These are phyloP conservation scores for Latrodectus hesperus DNA, from an alignment of 2,888 invertebrate species.

Conservation along the genomic window DNA sequence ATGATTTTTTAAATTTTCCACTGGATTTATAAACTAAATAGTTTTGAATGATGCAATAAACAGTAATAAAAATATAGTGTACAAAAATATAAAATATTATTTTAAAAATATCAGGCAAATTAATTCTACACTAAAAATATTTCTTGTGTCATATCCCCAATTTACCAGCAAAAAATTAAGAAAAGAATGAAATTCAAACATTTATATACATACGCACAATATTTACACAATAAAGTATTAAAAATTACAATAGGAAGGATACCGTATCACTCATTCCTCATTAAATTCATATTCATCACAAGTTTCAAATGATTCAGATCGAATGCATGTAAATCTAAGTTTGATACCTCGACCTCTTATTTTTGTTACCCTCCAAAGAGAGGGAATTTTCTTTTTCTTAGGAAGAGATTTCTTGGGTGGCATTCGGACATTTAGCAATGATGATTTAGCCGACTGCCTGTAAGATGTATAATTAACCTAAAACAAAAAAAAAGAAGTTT, in stretches of 20 bases:
- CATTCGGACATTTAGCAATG: constrained; percentile 1
- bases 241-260: not conserved
- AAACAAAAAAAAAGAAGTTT: not conserved
- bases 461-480: not conserved
- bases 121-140: constrained; percentile 56
- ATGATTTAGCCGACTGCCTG: not conserved
- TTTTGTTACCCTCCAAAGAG: constrained; percentile 39
- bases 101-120: constrained; percentile 36
- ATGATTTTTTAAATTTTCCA: no score
- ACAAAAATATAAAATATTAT: not conserved
- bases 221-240: not conserved
- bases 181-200: not conserved
- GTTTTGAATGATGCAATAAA: no score
- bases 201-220: not conserved
- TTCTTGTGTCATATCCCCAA: not conserved
- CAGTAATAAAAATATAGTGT: no score
- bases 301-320: constrained; percentile 26
- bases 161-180: not conserved
- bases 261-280: constrained; percentile 1
- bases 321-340: constrained; percentile 48
- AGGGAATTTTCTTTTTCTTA: constrained; percentile 27
- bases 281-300: constrained; percentile 13
- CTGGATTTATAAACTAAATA: no score
- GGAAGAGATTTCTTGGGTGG: constrained; percentile 32
- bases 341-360: constrained; percentile 46